These are phyloP conservation scores for Ceratina australensis DNA, from an alignment of 1,140 invertebrate genomes.

Conservation along the genomic window DNA sequence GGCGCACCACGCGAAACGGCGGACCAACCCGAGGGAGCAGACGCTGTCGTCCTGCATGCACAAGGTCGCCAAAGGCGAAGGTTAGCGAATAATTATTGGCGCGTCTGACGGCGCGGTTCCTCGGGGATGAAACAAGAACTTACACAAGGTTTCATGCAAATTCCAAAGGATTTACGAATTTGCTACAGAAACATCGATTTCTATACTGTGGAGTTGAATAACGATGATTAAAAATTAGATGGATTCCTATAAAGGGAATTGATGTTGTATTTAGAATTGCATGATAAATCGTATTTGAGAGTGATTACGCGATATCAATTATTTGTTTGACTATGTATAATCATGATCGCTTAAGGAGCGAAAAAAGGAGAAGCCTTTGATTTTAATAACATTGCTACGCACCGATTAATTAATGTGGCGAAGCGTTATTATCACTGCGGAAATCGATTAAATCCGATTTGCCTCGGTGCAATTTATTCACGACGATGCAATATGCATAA, in stretches of 20 bases:
- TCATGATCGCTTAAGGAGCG: background rate
- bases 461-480: background rate
- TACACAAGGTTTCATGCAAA: no score
- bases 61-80: slow-evolving; percentile 3
- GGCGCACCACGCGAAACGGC: background rate
- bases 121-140: background rate
- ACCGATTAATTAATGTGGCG: background rate
- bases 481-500: background rate
- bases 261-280: background rate
- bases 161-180: no score
- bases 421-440: background rate
- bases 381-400: background rate
- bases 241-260: no score
- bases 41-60: slow-evolving; percentile 17
- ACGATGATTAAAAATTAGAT: no score
- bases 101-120: background rate
- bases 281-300: background rate
- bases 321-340: background rate
- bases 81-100: slow-evolving; percentile 3
- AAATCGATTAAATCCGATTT: slow-evolving; percentile 4
- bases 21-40: slow-evolving; percentile 1
- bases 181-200: no score
- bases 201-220: no score
- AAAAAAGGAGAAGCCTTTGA: background rate
- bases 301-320: background rate